Conservation (phyloP, 2,888 invertebrate genomes). For the Campoplex capitator region DNA sequence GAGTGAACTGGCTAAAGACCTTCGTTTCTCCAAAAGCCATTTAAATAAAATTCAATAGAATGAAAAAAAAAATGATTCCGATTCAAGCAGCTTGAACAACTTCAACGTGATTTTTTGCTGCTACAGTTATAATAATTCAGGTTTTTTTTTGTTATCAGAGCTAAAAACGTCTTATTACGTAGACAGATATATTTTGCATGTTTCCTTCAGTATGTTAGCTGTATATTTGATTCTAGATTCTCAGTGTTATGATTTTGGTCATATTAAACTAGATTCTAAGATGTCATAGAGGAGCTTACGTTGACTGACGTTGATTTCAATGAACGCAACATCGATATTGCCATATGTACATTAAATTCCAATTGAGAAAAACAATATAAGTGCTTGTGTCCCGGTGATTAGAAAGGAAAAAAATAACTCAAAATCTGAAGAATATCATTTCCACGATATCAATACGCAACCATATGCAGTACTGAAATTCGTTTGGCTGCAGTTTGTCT, state of each 20-base stretch:
- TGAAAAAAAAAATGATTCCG: neutral
- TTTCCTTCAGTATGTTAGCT: neutral
- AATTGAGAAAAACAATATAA: neutral
- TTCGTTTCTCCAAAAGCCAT: constrained; percentile 11
- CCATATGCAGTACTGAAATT: neutral
- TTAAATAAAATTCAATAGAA: neutral
- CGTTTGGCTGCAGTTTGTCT: no score
- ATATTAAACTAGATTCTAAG: neutral
- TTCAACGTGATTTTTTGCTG: neutral
- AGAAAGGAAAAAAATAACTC: no score
- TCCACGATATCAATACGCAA: neutral
- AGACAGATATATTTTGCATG: neutral
- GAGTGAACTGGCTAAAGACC: constrained; percentile 44
- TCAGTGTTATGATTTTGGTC: neutral
- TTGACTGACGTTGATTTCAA: neutral
- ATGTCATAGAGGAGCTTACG: neutral
- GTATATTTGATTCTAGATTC: neutral
- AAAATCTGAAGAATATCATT: neutral
- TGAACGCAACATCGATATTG: neutral
- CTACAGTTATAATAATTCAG: neutral
- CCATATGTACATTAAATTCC: neutral
- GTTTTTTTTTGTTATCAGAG: neutral
- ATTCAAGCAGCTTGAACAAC: neutral
- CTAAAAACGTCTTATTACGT: neutral
- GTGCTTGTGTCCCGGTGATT: no score